Percentiles rank a stretch among this genome's conserved stretches.
These are phyloP conservation scores for Cydia splendana DNA, from an alignment of 1,140 invertebrate genomes.

Conservation along the genomic window DNA sequence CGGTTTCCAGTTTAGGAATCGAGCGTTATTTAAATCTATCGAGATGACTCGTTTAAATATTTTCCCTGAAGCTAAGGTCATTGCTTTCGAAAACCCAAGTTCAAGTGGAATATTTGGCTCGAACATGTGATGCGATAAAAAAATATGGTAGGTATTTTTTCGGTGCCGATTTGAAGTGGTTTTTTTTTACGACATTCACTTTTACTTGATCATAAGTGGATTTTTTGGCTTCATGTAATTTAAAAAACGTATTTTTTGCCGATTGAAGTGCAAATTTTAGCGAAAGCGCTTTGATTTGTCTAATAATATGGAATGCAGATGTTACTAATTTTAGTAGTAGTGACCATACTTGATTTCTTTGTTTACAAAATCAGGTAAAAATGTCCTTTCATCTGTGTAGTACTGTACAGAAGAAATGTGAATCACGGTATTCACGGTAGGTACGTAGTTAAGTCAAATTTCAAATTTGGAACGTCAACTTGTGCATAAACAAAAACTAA, in stretches of 20 bases:
- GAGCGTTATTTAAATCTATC: slow-evolving; percentile 28
- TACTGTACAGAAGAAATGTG: too few species aligned
- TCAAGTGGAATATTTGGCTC: slow-evolving; percentile 4
- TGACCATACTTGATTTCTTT: too few species aligned
- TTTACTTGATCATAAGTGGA: neutral
- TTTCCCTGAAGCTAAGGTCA: slow-evolving; percentile 26
- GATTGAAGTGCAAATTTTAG: too few species aligned
- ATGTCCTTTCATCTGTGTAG: too few species aligned
- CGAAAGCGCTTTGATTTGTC: too few species aligned
- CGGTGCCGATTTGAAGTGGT: neutral
- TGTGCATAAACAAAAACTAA: neutral
- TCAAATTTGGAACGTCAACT: too few species aligned
- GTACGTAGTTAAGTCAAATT: too few species aligned
- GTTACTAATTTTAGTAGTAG: too few species aligned
- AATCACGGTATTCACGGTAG: too few species aligned
- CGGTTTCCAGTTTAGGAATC: slow-evolving; percentile 14
- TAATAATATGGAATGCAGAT: too few species aligned
- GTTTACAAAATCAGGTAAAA: too few species aligned
- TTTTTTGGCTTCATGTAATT: neutral
- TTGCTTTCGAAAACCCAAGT: slow-evolving; percentile 27
- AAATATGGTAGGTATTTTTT: neutral
- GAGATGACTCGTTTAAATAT: slow-evolving; percentile 24
- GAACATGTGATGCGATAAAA: slow-evolving; percentile 7
- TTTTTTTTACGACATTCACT: neutral
- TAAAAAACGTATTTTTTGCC: neutral